These are phyloP conservation scores for Plectropomus leopardus DNA, from an alignment of 2,113 vertebrate genomes.

Conservation along the genomic window DNA sequence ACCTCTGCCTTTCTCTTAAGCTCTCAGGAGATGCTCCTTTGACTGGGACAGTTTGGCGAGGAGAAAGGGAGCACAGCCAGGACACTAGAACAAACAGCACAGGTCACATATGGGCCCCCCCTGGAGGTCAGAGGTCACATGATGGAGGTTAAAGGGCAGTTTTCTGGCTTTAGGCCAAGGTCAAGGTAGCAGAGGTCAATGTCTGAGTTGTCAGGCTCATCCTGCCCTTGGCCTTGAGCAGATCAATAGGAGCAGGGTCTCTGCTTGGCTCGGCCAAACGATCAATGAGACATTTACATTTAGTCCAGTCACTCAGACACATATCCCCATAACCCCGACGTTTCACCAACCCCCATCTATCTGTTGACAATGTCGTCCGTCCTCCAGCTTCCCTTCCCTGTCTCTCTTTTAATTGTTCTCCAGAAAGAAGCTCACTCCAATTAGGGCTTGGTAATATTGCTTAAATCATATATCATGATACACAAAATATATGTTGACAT, in stretches of 20 bases:
- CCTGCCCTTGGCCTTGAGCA: slow-evolving; percentile 89
- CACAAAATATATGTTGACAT: too few relatives aligned
- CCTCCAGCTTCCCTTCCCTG: neutral
- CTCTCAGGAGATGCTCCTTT: slow-evolving; percentile 53
- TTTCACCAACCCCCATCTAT: neutral
- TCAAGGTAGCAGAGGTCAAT: slow-evolving; percentile 89
- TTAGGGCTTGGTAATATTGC: too few relatives aligned
- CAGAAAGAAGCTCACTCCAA: neutral
- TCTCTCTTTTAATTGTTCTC: neutral
- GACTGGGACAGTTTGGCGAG: slow-evolving; percentile 27
- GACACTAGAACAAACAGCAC: slow-evolving; percentile 19
- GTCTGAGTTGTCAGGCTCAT: slow-evolving; percentile 87
- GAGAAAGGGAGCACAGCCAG: slow-evolving; percentile 7
- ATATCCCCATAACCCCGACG: neutral
- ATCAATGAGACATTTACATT: slow-evolving; percentile 83
- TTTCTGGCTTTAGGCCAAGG: slow-evolving; percentile 89
- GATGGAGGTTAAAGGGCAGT: slow-evolving; percentile 84
- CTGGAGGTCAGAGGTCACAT: slow-evolving; percentile 58
- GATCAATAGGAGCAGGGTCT: slow-evolving; percentile 90
- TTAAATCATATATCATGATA: too few relatives aligned
- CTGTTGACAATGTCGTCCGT: neutral
- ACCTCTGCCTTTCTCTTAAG: slow-evolving; percentile 84
- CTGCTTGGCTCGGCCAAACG: slow-evolving; percentile 77
- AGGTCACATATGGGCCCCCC: slow-evolving; percentile 63
- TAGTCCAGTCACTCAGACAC: slow-evolving; percentile 32